Percentiles rank a stretch among this genome's conserved stretches.
phyloP scores from a whole-genome alignment of 2,797 vertebrate species.

The Pangasius krempfi region DNA sequence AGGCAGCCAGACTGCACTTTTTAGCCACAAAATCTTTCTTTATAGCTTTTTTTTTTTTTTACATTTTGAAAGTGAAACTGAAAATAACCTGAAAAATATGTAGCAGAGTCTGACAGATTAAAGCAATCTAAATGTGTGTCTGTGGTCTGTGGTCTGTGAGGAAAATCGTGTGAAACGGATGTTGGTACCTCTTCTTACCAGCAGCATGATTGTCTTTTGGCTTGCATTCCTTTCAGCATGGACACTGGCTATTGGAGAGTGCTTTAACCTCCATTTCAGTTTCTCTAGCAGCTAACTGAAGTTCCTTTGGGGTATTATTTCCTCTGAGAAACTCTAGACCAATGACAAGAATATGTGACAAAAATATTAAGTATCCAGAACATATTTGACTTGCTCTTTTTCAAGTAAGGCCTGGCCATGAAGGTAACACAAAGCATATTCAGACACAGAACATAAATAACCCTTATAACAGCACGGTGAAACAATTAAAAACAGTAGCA shows the following conservation, averaged over 20 bases:
- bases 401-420: background rate
- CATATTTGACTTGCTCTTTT: background rate
- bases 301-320: background rate
- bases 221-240: background rate
- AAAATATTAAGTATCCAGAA: background rate
- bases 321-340: background rate
- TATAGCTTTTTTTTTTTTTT: too few species aligned
- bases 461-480: background rate
- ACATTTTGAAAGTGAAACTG: slow-evolving; percentile 3
- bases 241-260: background rate
- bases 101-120: background rate
- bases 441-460: background rate
- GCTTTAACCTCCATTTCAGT: background rate
- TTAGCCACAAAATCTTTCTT: background rate
- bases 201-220: background rate
- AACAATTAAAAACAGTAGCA: background rate
- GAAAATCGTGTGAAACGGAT: background rate
- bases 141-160: background rate
- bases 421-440: background rate
- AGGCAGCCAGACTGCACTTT: background rate
- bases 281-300: slow-evolving; percentile 39
- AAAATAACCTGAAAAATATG: background rate
- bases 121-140: background rate
- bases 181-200: background rate
- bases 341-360: too few species aligned